A percentile compares a stretch with the other conserved stretches of the same genome.
phyloP scores from a whole-genome alignment of 1,140 invertebrate genomes.

The Cyclargus thomasi region DNA sequence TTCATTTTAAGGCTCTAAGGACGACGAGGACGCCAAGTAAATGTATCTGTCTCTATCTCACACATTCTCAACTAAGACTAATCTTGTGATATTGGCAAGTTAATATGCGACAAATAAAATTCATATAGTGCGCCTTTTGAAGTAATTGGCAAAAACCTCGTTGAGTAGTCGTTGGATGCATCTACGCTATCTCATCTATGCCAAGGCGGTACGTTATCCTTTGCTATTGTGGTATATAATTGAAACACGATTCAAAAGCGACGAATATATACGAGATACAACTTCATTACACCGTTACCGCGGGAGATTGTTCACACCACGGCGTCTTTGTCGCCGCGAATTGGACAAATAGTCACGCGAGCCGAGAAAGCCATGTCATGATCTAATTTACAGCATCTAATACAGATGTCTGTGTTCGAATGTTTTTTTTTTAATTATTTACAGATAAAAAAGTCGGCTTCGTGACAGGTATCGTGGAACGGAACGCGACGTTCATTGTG shows the following conservation, averaged over 20 bases:
- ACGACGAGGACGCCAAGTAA: no score
- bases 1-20: no score
- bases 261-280: slow-evolving; percentile 30
- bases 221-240: slow-evolving; percentile 52
- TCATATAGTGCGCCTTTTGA: no score
- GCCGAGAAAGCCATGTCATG: slow-evolving; percentile 39
- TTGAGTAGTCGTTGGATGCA: no score
- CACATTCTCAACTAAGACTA: no score
- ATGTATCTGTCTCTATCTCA: no score
- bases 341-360: slow-evolving; percentile 40
- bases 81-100: no score
- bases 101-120: no score
- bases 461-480: slow-evolving; percentile 1
- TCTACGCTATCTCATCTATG: slow-evolving; percentile 32
- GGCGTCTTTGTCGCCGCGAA: slow-evolving; percentile 43
- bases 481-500: neutral
- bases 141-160: no score
- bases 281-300: slow-evolving; percentile 43
- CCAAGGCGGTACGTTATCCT: slow-evolving; percentile 34
- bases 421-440: slow-evolving; percentile 17
- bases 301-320: slow-evolving; percentile 40
- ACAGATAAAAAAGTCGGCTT: slow-evolving; percentile 4
- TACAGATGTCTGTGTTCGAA: slow-evolving; percentile 39
- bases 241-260: slow-evolving; percentile 44
- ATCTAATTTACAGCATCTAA: slow-evolving; percentile 51